Evolutionary conservation across 2,888 invertebrate species (phyloP).

Genomic region (Cinara cedri): DNA sequence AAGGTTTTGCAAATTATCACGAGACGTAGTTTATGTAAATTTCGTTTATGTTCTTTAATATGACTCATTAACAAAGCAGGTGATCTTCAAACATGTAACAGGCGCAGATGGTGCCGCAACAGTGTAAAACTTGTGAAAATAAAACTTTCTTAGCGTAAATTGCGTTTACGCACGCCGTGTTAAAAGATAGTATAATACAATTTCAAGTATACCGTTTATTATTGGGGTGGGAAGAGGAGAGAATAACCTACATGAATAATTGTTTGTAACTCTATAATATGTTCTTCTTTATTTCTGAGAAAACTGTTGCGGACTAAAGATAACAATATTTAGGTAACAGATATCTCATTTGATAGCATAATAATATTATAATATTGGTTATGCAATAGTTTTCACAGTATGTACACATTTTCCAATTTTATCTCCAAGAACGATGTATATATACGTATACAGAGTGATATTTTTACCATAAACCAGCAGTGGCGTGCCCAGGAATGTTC

Average conservation of each 20-base stretch:
- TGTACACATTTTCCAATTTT: neutral
- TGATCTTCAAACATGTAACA: neutral
- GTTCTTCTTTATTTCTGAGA: neutral
- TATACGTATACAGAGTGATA: too few species aligned
- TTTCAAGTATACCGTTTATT: neutral
- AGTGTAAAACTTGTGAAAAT: neutral
- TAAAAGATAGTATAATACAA: neutral
- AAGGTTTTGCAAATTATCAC: too few species aligned
- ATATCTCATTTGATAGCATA: neutral
- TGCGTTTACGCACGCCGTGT: neutral
- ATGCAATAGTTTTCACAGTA: constrained; percentile 16
- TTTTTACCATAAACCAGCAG: too few species aligned
- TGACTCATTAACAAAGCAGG: neutral
- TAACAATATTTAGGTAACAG: constrained; percentile 9
- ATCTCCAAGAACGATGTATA: neutral
- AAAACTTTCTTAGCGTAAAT: neutral
- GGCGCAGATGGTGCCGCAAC: neutral
- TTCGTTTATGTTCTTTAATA: neutral
- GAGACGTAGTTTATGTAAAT: neutral
- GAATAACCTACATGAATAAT: too few species aligned
- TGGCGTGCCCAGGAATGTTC: too few species aligned
- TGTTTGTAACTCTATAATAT: too few species aligned
- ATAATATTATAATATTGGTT: neutral
- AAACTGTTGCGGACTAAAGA: neutral
- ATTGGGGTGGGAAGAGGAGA: too few species aligned